Percentiles rank a stretch among this genome's conserved stretches.
These are phyloP conservation scores for Hystrix brachyura DNA, from an alignment of 2,113 vertebrate genomes.

Conservation along the genomic window DNA sequence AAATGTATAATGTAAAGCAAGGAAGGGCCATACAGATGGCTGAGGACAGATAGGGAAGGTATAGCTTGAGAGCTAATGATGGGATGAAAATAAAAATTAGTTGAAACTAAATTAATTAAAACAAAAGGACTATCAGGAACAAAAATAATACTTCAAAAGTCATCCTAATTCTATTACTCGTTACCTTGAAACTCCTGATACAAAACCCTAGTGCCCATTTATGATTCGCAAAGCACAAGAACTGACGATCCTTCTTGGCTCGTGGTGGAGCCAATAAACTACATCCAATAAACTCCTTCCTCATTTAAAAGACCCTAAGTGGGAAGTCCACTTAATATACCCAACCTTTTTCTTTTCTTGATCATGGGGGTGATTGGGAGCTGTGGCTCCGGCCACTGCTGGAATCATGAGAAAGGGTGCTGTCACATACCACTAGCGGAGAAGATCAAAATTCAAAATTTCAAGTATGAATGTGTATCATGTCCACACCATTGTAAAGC, in stretches of 20 bases:
- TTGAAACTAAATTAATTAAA: background rate
- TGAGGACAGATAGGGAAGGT: background rate
- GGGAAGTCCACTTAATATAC: background rate
- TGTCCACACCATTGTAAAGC: background rate
- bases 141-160: background rate
- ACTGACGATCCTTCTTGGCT: too few species aligned
- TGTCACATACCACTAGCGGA: background rate
- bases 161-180: background rate
- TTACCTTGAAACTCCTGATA: background rate
- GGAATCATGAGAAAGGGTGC: background rate
- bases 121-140: background rate
- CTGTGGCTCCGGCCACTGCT: background rate
- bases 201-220: background rate
- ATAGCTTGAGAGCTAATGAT: background rate
- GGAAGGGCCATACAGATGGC: background rate
- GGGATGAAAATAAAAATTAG: background rate
- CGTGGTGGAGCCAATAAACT: background rate
- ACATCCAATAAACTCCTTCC: background rate
- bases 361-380: background rate
- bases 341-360: background rate
- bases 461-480: background rate
- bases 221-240: background rate
- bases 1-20: background rate
- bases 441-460: background rate
- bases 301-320: background rate